phyloP scores from a whole-genome alignment of 2,888 invertebrate genomes.

The Orthonychiurus folsomi region DNA sequence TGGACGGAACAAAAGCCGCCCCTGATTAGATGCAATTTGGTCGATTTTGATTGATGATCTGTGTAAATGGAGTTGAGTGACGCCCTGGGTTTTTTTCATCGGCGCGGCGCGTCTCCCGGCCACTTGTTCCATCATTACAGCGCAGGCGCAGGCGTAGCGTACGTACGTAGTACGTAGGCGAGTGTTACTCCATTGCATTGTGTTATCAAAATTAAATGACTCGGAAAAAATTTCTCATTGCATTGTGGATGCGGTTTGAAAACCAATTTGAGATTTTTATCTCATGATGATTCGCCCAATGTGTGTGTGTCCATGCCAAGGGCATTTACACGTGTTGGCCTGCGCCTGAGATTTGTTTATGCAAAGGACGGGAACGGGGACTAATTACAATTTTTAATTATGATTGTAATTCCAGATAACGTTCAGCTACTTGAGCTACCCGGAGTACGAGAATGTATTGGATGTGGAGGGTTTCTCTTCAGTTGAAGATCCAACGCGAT shows the following conservation, averaged over 20 bases:
- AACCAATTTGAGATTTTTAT: neutral
- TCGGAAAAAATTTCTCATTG: neutral
- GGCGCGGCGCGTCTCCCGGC: too few relatives aligned
- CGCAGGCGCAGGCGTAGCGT: too few relatives aligned
- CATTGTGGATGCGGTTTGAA: neutral
- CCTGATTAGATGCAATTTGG: neutral
- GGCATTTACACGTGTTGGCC: neutral
- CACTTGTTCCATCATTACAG: too few relatives aligned
- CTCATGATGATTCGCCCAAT: neutral
- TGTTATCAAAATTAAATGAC: slow-evolving; percentile 1
- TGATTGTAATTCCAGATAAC: slow-evolving; percentile 31
- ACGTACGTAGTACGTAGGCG: too few relatives aligned
- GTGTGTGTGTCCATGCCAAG: too few relatives aligned
- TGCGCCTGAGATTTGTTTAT: neutral
- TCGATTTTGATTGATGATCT: slow-evolving; percentile 1
- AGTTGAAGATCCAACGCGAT: slow-evolving; percentile 47
- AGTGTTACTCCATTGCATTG: neutral
- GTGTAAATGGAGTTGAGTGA: neutral
- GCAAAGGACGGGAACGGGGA: neutral
- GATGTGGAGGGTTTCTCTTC: slow-evolving; percentile 35
- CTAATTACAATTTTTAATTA: slow-evolving; percentile 1
- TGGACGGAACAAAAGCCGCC: too few relatives aligned
- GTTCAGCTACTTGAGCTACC: slow-evolving; percentile 36
- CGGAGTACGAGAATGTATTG: slow-evolving; percentile 32
- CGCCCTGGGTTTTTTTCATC: neutral